These are phyloP conservation scores for Suillia variegata DNA, from an alignment of 2,888 invertebrate genomes.

Conservation along the genomic window DNA sequence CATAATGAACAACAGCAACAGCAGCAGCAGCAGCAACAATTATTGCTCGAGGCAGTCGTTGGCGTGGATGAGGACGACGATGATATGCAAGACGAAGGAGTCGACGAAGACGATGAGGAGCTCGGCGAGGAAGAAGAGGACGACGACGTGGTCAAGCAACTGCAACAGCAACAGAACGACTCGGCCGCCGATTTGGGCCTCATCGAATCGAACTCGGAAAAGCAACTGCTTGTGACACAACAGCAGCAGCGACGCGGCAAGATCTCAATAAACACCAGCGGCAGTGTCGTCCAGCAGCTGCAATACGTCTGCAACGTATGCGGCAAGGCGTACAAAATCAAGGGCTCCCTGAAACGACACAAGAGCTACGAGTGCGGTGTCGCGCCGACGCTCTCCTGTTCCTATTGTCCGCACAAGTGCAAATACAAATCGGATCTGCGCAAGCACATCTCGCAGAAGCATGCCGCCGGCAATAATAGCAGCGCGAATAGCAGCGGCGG, in stretches of 20 bases:
- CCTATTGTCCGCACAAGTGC: slow-evolving; percentile 59
- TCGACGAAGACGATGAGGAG: slow-evolving; percentile 30
- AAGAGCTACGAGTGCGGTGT: slow-evolving; percentile 74
- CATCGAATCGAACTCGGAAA: not conserved
- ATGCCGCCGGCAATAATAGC: slow-evolving; percentile 33
- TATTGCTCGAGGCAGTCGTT: slow-evolving; percentile 36
- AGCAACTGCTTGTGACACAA: not conserved
- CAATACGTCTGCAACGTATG: slow-evolving; percentile 71
- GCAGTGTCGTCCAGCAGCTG: slow-evolving; percentile 33
- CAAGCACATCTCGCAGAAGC: slow-evolving; percentile 59
- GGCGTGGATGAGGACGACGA: slow-evolving; percentile 41
- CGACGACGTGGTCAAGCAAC: slow-evolving; percentile 15
- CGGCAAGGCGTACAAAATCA: slow-evolving; percentile 82
- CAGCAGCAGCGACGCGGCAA: not conserved
- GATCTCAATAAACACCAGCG: not conserved
- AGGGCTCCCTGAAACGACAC: slow-evolving; percentile 78
- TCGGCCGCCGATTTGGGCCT: not conserved
- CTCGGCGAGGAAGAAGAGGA: too few species aligned
- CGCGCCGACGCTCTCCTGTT: slow-evolving; percentile 53
- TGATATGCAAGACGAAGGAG: slow-evolving; percentile 32
- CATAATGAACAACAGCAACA: slow-evolving; percentile 9
- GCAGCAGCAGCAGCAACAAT: slow-evolving; percentile 19
- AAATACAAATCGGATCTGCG: slow-evolving; percentile 60
- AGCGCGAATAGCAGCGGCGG: too few species aligned
- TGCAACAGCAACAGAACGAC: slow-evolving; percentile 29